Percentiles rank a stretch among this genome's conserved stretches.
phyloP scores from a whole-genome alignment of 2,888 invertebrate species.

The Ellobium chinense region DNA sequence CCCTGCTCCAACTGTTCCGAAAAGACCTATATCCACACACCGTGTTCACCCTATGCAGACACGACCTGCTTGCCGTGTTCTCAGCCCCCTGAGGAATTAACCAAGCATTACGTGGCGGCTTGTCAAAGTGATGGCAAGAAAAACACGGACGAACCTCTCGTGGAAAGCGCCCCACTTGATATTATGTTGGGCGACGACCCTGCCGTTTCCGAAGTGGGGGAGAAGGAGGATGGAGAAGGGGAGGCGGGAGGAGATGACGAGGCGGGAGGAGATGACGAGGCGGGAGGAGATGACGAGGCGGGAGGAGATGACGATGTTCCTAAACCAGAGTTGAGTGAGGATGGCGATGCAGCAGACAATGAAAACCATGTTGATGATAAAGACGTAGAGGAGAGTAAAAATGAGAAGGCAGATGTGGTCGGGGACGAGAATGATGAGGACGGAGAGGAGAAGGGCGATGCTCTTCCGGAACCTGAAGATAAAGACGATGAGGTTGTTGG shows the following conservation, averaged over 20 bases:
- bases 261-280: background rate
- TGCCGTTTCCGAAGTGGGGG: background rate
- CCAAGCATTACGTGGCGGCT: background rate
- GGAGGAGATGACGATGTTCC: background rate
- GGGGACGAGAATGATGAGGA: background rate
- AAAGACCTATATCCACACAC: background rate
- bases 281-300: background rate
- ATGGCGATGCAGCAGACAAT: background rate
- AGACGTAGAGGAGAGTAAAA: background rate
- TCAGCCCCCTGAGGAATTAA: background rate
- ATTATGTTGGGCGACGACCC: constrained; percentile 1
- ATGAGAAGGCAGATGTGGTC: background rate
- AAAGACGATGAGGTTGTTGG: background rate
- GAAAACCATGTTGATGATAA: background rate
- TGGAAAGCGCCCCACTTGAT: too few species aligned
- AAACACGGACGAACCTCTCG: background rate
- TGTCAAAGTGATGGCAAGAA: background rate
- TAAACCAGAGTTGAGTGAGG: background rate
- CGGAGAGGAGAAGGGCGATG: background rate
- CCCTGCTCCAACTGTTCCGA: background rate
- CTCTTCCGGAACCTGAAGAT: background rate
- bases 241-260: background rate
- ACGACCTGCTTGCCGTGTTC: constrained; percentile 25
- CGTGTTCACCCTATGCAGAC: background rate
- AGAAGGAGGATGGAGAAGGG: background rate